These are phyloP conservation scores for Heliothis virescens DNA, from an alignment of 1,140 invertebrate genomes.

Conservation along the genomic window DNA sequence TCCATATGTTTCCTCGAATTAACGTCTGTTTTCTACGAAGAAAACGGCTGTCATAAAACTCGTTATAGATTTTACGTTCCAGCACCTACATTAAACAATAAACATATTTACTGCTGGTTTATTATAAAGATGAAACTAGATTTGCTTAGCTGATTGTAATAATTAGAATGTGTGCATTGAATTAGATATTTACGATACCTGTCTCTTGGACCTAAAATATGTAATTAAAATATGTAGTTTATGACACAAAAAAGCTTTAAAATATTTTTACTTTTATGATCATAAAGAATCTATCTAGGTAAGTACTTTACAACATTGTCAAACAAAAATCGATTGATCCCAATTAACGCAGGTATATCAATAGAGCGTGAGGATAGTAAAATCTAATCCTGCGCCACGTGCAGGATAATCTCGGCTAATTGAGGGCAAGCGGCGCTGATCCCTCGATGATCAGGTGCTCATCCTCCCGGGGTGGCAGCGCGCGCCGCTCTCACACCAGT, in stretches of 20 bases:
- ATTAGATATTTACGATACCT: no score
- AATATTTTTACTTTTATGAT: no score
- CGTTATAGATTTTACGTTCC: slow-evolving; percentile 68
- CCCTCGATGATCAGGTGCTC: slow-evolving; percentile 78
- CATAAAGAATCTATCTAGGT: no score
- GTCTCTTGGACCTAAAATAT: no score
- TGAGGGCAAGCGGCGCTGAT: slow-evolving; percentile 72
- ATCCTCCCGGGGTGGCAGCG: slow-evolving; percentile 20
- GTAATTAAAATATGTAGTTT: no score
- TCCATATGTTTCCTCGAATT: slow-evolving; percentile 84
- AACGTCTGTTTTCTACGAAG: slow-evolving; percentile 84
- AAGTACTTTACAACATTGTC: not conserved
- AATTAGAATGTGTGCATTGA: no score
- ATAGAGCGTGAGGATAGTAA: slow-evolving; percentile 49
- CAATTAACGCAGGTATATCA: slow-evolving; percentile 61
- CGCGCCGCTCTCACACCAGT: not conserved
- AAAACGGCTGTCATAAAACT: slow-evolving; percentile 79
- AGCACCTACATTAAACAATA: slow-evolving; percentile 66
- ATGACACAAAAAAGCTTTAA: no score
- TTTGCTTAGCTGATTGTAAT: not conserved
- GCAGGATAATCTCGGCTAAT: slow-evolving; percentile 82
- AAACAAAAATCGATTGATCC: slow-evolving; percentile 52
- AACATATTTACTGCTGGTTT: slow-evolving; percentile 79
- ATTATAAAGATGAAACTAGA: slow-evolving; percentile 68
- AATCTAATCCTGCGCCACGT: slow-evolving; percentile 72